Evolutionary conservation across 2,797 vertebrate species (phyloP).

Genomic region (Glyptemys insculpta): DNA sequence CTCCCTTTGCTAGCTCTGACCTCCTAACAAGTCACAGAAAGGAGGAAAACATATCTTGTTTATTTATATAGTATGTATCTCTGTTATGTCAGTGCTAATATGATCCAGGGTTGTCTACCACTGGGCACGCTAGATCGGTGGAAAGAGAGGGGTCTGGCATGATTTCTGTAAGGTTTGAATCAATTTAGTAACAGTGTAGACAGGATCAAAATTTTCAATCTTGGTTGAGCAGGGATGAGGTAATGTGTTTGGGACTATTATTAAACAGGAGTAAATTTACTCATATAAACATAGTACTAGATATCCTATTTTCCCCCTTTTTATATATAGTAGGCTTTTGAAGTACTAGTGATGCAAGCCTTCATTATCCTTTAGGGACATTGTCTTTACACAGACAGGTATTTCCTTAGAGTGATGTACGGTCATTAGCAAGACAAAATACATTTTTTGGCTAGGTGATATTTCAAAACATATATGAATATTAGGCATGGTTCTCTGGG

Average conservation of each 20-base stretch:
- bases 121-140: neutral
- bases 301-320: neutral
- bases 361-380: neutral
- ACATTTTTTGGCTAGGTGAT: conserved; percentile 17
- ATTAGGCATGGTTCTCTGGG: neutral
- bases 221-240: neutral
- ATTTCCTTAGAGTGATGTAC: neutral
- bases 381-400: neutral
- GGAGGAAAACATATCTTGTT: neutral
- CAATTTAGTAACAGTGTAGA: neutral
- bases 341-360: neutral
- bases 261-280: neutral
- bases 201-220: neutral
- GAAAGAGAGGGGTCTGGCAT: neutral
- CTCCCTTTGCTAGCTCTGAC: no score
- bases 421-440: conserved; percentile 51
- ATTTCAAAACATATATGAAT: conserved; percentile 53
- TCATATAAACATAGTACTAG: fast-evolving
- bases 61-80: fast-evolving
- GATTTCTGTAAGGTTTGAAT: neutral
- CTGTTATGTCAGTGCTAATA: neutral
- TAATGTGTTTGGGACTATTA: neutral
- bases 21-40: neutral
- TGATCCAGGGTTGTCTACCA: neutral
- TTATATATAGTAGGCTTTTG: neutral